phyloP scores from a whole-genome alignment of 2,113 vertebrate species.

The Phyllopteryx taeniolatus region DNA sequence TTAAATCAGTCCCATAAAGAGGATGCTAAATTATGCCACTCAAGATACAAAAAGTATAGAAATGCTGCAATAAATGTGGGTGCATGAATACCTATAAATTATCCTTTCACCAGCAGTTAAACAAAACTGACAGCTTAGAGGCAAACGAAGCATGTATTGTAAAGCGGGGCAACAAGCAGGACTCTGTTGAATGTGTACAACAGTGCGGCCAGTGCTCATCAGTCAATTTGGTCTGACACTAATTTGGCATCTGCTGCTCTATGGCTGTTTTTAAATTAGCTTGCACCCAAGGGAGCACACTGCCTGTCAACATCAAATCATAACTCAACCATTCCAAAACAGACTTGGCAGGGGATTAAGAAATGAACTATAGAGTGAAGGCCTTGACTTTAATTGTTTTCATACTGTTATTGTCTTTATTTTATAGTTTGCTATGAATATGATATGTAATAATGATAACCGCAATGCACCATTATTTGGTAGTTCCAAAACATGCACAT shows the following conservation, averaged over 20 bases:
- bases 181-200: conserved; percentile 13
- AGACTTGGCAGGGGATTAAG: conserved; percentile 31
- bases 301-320: conserved; percentile 52
- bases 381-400: conserved; percentile 26
- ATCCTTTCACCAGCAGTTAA: conserved; percentile 35
- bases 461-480: not conserved
- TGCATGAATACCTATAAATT: conserved; percentile 15
- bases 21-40: conserved; percentile 18
- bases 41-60: not conserved
- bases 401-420: not conserved
- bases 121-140: conserved; percentile 28
- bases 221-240: conserved; percentile 60
- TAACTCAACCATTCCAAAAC: conserved; percentile 38
- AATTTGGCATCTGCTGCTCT: conserved; percentile 62
- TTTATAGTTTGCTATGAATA: not conserved
- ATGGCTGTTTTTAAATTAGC: conserved; percentile 60
- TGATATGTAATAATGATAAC: not conserved
- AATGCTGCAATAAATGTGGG: conserved; percentile 10
- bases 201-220: conserved; percentile 52
- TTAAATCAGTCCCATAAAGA: conserved; percentile 56
- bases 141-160: conserved; percentile 32
- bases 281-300: conserved; percentile 39
- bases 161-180: conserved; percentile 23
- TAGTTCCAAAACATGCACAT: not conserved
- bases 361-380: conserved; percentile 18